Conservation (phyloP, 2,113 vertebrate species). For the Synchiropus splendidus region DNA sequence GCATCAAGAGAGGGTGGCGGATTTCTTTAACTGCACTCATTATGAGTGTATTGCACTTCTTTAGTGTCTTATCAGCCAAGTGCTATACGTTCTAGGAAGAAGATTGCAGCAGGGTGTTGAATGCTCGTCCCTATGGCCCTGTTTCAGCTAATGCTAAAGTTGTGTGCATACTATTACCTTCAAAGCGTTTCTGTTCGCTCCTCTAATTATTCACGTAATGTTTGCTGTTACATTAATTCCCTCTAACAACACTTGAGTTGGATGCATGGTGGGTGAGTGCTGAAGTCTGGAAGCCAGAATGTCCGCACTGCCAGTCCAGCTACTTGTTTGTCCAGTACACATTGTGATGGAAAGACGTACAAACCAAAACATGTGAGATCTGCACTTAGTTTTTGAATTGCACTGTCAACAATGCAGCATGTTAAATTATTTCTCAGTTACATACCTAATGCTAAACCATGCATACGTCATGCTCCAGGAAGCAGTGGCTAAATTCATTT, state of each 20-base stretch:
- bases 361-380: too few species aligned
- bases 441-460: too few species aligned
- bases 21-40: conserved; percentile 62
- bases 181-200: neutral
- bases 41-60: conserved; percentile 53
- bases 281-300: too few species aligned
- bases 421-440: too few species aligned
- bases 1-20: conserved; percentile 39
- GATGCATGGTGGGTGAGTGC: too few species aligned
- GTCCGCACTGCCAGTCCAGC: too few species aligned
- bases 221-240: conserved; percentile 11
- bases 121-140: conserved; percentile 36
- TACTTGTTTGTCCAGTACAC: too few species aligned
- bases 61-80: conserved; percentile 48
- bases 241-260: conserved; percentile 1
- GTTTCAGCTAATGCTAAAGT: conserved; percentile 31
- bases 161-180: conserved; percentile 10
- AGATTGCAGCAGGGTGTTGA: conserved; percentile 42
- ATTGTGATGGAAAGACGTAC: too few species aligned
- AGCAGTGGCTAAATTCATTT: too few species aligned
- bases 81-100: conserved; percentile 37
- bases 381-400: too few species aligned
- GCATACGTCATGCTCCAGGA: too few species aligned
- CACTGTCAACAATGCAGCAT: too few species aligned
- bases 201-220: conserved; percentile 12